phyloP scores from a whole-genome alignment of 2,797 vertebrate genomes.

The Momotus momota region DNA sequence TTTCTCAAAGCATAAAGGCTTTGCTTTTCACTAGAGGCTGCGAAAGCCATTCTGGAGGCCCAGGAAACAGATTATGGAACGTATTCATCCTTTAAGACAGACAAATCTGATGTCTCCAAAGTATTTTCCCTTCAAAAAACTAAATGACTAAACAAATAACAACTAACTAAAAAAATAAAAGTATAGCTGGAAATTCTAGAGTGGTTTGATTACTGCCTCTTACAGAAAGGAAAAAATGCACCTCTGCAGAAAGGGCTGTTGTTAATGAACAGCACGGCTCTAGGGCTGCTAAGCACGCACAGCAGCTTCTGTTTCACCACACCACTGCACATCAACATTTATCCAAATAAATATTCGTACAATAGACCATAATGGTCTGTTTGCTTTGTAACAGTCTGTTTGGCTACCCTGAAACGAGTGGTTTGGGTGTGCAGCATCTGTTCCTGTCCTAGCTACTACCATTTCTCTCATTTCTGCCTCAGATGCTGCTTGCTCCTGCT shows the following conservation, averaged over 20 bases:
- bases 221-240: neutral
- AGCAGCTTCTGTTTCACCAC: neutral
- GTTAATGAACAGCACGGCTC: neutral
- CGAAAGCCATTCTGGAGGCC: neutral
- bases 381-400: conserved; percentile 29
- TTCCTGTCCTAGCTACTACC: neutral
- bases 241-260: neutral
- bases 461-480: neutral
- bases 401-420: conserved; percentile 10
- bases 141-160: neutral
- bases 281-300: neutral
- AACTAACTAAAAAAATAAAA: neutral
- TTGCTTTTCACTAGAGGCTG: neutral
- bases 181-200: neutral
- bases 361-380: neutral
- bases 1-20: neutral
- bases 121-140: neutral
- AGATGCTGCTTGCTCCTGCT: neutral
- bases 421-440: conserved; percentile 9
- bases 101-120: neutral
- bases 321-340: neutral
- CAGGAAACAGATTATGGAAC: neutral
- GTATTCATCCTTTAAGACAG: neutral
- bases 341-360: conserved; percentile 11
- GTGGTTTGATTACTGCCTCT: neutral